Evolutionary conservation across 2,888 invertebrate genomes (phyloP).

Genomic region (Campoletis raptor): DNA sequence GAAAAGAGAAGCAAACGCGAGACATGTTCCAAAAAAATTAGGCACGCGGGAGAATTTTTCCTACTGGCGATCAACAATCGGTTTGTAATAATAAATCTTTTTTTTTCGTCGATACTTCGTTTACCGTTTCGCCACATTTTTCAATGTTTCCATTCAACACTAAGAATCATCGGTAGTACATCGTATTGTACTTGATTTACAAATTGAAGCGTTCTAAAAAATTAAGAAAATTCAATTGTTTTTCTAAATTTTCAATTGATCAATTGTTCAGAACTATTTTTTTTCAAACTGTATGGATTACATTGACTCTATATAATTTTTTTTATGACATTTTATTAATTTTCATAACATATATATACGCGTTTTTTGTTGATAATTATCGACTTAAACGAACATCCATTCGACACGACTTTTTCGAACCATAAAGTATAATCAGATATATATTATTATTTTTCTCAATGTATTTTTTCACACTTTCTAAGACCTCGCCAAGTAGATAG

Average conservation of each 20-base stretch:
- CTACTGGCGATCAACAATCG: slow-evolving; percentile 12
- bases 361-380: neutral
- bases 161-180: neutral
- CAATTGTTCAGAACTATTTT: too few relatives aligned
- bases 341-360: too few relatives aligned
- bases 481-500: neutral
- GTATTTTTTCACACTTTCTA: neutral
- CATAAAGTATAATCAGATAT: neutral
- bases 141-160: neutral
- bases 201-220: neutral
- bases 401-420: neutral
- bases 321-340: too few relatives aligned
- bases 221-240: too few relatives aligned
- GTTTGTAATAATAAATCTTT: slow-evolving; percentile 10
- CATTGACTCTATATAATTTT: too few relatives aligned
- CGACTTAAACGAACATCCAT: neutral
- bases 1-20: slow-evolving; percentile 4
- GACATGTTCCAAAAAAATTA: neutral
- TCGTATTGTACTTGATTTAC: neutral
- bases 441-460: neutral
- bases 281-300: too few relatives aligned
- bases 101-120: neutral
- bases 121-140: neutral
- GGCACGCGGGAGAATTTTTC: slow-evolving; percentile 13
- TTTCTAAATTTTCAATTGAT: too few relatives aligned